These are phyloP conservation scores for Metopolophium dirhodum DNA, from an alignment of 1,140 invertebrate species.

Conservation along the genomic window DNA sequence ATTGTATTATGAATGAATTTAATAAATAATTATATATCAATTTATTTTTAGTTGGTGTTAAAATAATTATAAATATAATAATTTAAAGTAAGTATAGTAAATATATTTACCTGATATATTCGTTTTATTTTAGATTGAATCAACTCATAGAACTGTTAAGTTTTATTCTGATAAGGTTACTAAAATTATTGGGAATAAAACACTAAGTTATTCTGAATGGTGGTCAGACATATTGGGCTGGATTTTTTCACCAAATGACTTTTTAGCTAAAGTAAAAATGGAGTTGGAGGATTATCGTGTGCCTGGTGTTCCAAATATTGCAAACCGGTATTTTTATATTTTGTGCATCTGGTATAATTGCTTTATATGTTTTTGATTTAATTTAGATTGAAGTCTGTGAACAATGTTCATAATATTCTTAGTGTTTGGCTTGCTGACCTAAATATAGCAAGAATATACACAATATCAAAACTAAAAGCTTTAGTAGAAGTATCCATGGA, in stretches of 20 bases:
- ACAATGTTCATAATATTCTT: constrained; percentile 64
- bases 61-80: neutral
- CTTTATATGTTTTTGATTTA: constrained; percentile 24
- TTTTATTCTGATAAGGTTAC: constrained; percentile 39
- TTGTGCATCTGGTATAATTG: neutral
- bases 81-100: neutral
- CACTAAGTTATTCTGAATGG: constrained; percentile 58
- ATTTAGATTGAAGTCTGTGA: constrained; percentile 61
- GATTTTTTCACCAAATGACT: constrained; percentile 55
- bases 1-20: neutral
- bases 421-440: constrained; percentile 64
- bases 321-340: constrained; percentile 19
- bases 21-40: neutral
- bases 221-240: constrained; percentile 59
- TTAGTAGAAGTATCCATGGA: constrained; percentile 62
- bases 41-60: neutral
- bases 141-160: neutral
- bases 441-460: constrained; percentile 62
- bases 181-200: constrained; percentile 21
- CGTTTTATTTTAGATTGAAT: constrained; percentile 11
- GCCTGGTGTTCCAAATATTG: constrained; percentile 49
- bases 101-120: neutral
- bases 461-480: constrained; percentile 62
- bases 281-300: constrained; percentile 48
- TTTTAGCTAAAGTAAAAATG: constrained; percentile 57